Evolutionary conservation across 2,797 vertebrate species (phyloP), one percentile per base, ranked within the genome.

Genomic region (Gymnoscopelus microlampas): DNA sequence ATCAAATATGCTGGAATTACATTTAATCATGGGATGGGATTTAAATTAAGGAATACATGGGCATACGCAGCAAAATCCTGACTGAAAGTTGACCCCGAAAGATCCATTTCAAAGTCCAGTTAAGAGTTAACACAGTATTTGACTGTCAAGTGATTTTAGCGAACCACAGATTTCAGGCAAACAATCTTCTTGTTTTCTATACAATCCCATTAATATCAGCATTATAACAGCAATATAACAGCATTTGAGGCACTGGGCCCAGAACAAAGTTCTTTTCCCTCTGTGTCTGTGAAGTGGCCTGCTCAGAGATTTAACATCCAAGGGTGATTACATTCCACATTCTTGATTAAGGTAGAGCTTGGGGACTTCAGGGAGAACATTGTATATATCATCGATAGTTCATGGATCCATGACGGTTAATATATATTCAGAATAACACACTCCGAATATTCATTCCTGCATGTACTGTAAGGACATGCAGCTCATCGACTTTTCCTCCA

Each of bases 301-400:
- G 73, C 39, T 70, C 57, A 59, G 66, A 56, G 49, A 39, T 60
- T 44, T 13, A 73, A 78, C 72, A 73, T 81, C 78, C 60, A 48
- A 64, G 29, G 71, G 69, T 73, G 63, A 76, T 72, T 90, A 90
- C 89, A 90, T 91, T 90, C 87, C 82, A 81, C 81, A 48, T 48
- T 60, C 70, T 49, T 67, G 66, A 68, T 82, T 70, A 77, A 78
- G 79, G 74, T 85, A 53, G 64, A 79, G 64, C 70, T 71, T 72
- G 66, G 71, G 74, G 77, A 68, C 24, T 68, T 47, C 56, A 0
- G 3, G 49, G 68, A 63, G 49, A 74, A 49, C 14, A 58, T n/a
- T 44, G 39, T 44, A 19, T 44, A 19, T 35, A 47, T 58, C 69
- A 72, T 53, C 15, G 60, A 63, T 32, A 67, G 24, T 58, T 71